Evolutionary conservation across 2,113 vertebrate genomes (phyloP), one percentile per base, ranked within the genome.

Genomic region (Lagopus leucura): DNA sequence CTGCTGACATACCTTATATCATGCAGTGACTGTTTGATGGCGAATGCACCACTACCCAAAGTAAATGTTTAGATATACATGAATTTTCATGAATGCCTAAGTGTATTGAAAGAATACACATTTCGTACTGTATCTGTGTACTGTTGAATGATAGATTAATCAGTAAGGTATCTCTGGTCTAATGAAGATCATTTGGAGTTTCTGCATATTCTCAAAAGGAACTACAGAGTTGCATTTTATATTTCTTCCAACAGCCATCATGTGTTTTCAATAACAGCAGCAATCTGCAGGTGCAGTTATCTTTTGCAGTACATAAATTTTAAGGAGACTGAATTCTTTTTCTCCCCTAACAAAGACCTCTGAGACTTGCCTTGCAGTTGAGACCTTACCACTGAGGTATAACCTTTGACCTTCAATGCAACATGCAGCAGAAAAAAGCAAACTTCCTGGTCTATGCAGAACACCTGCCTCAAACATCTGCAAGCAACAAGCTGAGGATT

Each of bases 281-380:
- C 57, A 95, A 74, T 90, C 80, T 89, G 90, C 97, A 94, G 95
- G 93, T 95, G 96, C 48, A 78, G 83, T 83, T 92, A 92, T 96
- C 96, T 97, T 97, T 86, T 94, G 91, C 94, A 96, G 96, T 90
- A 94, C 96, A 92, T 98, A 97, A 97, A 97, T 98, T 96, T 96
- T 95, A 93, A 93, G 88, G 87, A 89, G 88, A 95, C 74, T 54
- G 25, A 85, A 82, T 97, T 96, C 74, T 90, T 95, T 94, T 95
- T 79, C 50, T 84, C 82, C 54, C 91, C 50, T 88, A 84, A 79
- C 75, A 90, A 96, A 90, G 84, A 77, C 97, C 90, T 76, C 84
- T 32, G 76, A 96, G 96, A 89, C 76, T 90, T 92, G 55, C 92
- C 87, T 83, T 90, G 89, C 91, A 47, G 94, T 88, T 91, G 55